Evolutionary conservation across 2,888 invertebrate genomes (phyloP).

Genomic region (Drosophila suboccidentalis): DNA sequence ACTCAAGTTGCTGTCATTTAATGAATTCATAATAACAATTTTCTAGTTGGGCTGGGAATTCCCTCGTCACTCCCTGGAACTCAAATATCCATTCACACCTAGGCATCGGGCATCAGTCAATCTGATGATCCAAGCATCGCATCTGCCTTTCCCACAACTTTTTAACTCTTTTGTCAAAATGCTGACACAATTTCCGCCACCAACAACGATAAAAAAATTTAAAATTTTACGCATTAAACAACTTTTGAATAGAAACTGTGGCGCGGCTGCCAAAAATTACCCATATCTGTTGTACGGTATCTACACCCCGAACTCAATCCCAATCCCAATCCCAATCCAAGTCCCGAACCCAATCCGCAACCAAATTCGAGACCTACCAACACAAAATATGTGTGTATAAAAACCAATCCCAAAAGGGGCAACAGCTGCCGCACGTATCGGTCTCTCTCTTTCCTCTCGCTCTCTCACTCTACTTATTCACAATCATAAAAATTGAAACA

Average conservation of each 20-base stretch:
- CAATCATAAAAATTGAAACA: slow-evolving; percentile 71
- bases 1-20: slow-evolving; percentile 4
- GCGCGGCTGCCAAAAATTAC: slow-evolving; percentile 68
- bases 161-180: slow-evolving; percentile 76
- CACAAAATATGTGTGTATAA: slow-evolving; percentile 15
- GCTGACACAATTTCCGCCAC: slow-evolving; percentile 73
- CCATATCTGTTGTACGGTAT: slow-evolving; percentile 61
- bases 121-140: slow-evolving; percentile 42
- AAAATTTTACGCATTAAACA: slow-evolving; percentile 77
- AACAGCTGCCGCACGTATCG: slow-evolving; percentile 70
- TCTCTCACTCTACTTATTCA: neutral
- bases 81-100: slow-evolving; percentile 64
- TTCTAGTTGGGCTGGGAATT: neutral
- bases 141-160: slow-evolving; percentile 73
- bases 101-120: slow-evolving; percentile 49
- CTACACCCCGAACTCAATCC: slow-evolving; percentile 39
- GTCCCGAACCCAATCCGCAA: slow-evolving; percentile 36
- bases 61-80: slow-evolving; percentile 7
- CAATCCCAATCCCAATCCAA: slow-evolving; percentile 16
- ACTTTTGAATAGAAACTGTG: slow-evolving; percentile 60
- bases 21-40: slow-evolving; percentile 34
- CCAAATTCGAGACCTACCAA: slow-evolving; percentile 20
- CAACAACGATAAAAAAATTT: slow-evolving; percentile 63
- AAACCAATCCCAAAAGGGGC: slow-evolving; percentile 62
- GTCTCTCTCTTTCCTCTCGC: neutral